phyloP scores from a whole-genome alignment of 2,888 invertebrate species.

The Allophyes oxyacanthae region DNA sequence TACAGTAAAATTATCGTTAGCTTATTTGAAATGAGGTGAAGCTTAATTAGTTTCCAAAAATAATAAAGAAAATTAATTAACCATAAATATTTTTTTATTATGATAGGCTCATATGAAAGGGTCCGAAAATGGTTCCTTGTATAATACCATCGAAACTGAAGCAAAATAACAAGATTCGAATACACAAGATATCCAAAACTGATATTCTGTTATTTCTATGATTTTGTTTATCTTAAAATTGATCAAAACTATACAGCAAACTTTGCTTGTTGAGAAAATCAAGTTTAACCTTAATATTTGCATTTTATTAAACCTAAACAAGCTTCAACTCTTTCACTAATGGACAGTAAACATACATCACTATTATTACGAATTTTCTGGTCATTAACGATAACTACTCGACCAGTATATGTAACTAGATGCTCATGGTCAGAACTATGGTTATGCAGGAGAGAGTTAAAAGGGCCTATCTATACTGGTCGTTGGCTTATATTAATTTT shows the following conservation, averaged over 20 bases:
- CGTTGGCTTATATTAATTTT: slow-evolving; percentile 51
- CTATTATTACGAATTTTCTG: slow-evolving; percentile 65
- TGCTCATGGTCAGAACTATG: slow-evolving; percentile 34
- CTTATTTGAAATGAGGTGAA: slow-evolving; percentile 59
- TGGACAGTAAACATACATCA: slow-evolving; percentile 71
- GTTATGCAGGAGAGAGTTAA: slow-evolving; percentile 41
- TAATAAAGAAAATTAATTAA: slow-evolving; percentile 1
- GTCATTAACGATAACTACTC: slow-evolving; percentile 60
- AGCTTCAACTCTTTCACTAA: slow-evolving; percentile 63
- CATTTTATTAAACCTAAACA: slow-evolving; percentile 53
- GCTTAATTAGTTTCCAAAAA: slow-evolving; percentile 36
- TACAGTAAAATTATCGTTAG: slow-evolving; percentile 68
- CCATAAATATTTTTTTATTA: not conserved
- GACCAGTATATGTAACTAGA: slow-evolving; percentile 57
- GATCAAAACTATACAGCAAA: slow-evolving; percentile 18
- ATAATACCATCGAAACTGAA: not conserved
- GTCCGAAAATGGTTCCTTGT: slow-evolving; percentile 4
- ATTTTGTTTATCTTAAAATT: slow-evolving; percentile 2
- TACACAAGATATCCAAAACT: slow-evolving; percentile 11
- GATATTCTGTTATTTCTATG: slow-evolving; percentile 7
- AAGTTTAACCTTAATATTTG: slow-evolving; percentile 40
- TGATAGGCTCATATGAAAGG: too few relatives aligned
- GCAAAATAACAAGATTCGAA: not conserved
- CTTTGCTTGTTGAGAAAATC: slow-evolving; percentile 28
- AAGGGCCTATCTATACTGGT: slow-evolving; percentile 55